phyloP scores from a whole-genome alignment of 2,888 invertebrate species.

The Willowsia nigromaculata region DNA sequence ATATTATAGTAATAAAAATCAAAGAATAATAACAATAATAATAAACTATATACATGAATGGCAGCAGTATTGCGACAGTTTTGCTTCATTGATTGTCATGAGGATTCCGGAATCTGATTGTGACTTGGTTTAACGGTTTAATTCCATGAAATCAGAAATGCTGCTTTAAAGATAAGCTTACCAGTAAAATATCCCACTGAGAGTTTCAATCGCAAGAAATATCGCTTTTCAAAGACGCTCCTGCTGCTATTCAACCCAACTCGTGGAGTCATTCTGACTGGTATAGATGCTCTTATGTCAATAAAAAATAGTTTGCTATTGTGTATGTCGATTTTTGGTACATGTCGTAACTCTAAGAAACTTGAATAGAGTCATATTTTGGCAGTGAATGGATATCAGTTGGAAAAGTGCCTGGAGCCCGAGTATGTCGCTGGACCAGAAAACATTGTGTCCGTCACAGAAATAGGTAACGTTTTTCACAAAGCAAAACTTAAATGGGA shows the following conservation, averaged over 20 bases:
- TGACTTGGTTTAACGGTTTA: background rate
- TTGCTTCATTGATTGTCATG: background rate
- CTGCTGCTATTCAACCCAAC: background rate
- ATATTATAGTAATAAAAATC: background rate
- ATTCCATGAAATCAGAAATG: background rate
- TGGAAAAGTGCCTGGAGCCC: conserved; percentile 10
- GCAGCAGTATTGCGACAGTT: background rate
- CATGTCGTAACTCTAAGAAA: no score
- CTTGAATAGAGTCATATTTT: background rate
- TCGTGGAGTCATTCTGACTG: background rate
- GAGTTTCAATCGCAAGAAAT: background rate
- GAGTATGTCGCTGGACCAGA: background rate
- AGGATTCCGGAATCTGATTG: background rate
- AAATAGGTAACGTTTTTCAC: background rate
- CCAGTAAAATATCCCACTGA: background rate
- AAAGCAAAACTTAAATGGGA: background rate
- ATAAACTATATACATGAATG: background rate
- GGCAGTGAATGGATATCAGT: background rate
- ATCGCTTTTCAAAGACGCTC: background rate
- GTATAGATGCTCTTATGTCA: background rate
- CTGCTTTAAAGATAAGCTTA: background rate
- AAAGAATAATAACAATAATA: background rate
- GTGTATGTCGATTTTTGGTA: background rate
- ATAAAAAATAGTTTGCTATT: background rate
- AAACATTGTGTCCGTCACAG: background rate